A percentile compares a stretch with the other conserved stretches of the same genome.
Evolutionary conservation across 2,113 vertebrate genomes (phyloP).

Genomic region (Gorsachius goisagi): DNA sequence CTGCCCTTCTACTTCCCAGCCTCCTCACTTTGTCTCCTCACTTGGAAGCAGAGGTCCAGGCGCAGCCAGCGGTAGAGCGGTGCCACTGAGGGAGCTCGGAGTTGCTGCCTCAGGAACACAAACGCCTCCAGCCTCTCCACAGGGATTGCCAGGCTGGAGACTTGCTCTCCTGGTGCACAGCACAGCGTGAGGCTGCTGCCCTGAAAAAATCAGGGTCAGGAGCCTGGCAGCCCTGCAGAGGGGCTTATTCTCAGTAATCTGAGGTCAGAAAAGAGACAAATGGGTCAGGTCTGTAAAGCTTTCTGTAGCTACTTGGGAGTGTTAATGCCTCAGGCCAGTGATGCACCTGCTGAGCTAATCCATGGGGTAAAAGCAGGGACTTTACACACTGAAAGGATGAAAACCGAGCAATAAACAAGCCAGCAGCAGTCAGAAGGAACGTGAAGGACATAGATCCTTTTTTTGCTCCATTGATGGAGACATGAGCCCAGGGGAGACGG

Average conservation of each 20-base stretch:
- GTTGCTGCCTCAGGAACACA: not conserved
- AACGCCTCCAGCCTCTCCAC: not conserved
- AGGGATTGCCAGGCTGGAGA: not conserved
- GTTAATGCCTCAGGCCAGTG: not conserved
- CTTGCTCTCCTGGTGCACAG: fast-evolving
- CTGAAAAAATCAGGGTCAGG: not conserved
- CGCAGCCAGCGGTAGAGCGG: fast-evolving
- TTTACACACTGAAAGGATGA: not conserved
- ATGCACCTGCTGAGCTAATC: not conserved
- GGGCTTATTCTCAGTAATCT: not conserved
- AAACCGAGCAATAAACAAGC: not conserved
- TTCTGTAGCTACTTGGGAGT: not conserved
- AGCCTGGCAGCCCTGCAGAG: not conserved
- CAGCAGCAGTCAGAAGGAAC: not conserved
- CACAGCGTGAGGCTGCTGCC: fast-evolving
- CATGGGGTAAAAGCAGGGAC: not conserved
- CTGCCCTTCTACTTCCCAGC: not conserved
- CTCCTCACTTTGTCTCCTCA: not conserved
- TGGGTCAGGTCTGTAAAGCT: not conserved
- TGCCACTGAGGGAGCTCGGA: not conserved
- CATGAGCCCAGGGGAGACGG: fast-evolving
- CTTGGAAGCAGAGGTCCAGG: not conserved
- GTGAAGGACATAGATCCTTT: not conserved
- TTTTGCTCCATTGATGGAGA: not conserved
- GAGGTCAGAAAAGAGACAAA: not conserved